These are phyloP conservation scores for Aspidiotus destructor DNA, from an alignment of 2,888 invertebrate species.

Conservation along the genomic window DNA sequence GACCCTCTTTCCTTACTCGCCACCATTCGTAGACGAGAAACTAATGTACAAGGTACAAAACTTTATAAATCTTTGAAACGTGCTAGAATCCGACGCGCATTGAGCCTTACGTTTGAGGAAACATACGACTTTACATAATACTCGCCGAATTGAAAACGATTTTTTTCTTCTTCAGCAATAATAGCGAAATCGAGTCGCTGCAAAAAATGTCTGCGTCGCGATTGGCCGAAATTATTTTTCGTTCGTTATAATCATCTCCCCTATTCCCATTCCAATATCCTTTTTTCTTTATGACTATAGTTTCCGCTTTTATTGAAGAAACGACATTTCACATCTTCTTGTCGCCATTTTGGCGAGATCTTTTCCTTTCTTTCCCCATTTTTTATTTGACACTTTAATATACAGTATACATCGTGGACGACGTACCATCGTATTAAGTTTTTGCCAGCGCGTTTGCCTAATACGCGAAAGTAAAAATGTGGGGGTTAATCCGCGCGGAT, in stretches of 20 bases:
- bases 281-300: conserved; percentile 24
- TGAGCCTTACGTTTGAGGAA: neutral
- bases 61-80: no score
- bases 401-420: conserved; percentile 24
- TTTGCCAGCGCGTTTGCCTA: conserved; percentile 6
- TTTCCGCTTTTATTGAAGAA: conserved; percentile 32
- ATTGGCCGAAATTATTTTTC: conserved; percentile 31
- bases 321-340: conserved; percentile 26
- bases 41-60: no score
- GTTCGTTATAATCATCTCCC: conserved; percentile 28
- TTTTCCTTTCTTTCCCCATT: conserved; percentile 27
- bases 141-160: conserved; percentile 29
- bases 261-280: conserved; percentile 32
- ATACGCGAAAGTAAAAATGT: conserved; percentile 11
- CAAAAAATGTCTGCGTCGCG: conserved; percentile 21
- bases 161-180: conserved; percentile 20
- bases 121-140: conserved; percentile 9
- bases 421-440: neutral
- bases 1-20: no score
- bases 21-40: no score
- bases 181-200: conserved; percentile 29
- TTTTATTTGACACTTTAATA: conserved; percentile 32
- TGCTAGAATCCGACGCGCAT: no score
- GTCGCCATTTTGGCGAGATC: conserved; percentile 26
- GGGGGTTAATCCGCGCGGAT: neutral